phyloP scores from a whole-genome alignment of 2,113 vertebrate genomes.

The Paracanthobrama guichenoti region DNA sequence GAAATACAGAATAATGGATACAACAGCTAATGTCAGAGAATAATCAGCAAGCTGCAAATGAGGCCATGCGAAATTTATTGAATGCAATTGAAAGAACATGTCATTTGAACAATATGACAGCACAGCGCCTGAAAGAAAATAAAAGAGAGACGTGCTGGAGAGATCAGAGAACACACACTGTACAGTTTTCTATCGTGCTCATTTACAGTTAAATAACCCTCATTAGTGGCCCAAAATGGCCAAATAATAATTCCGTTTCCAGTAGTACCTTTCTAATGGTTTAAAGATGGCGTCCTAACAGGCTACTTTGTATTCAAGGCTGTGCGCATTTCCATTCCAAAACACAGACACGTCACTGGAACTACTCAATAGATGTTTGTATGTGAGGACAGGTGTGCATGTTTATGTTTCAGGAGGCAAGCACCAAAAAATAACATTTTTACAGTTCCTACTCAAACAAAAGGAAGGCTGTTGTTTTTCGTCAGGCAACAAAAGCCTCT shows the following conservation, averaged over 20 bases:
- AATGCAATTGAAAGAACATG: conserved; percentile 77
- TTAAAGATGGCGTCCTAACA: conserved; percentile 8
- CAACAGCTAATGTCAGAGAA: background rate
- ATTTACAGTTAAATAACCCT: conserved; percentile 73
- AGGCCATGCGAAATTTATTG: conserved; percentile 95
- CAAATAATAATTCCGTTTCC: conserved; percentile 72
- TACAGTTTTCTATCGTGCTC: conserved; percentile 74
- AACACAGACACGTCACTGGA: conserved; percentile 69
- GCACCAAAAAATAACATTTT: conserved; percentile 63
- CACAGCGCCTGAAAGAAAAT: conserved; percentile 75
- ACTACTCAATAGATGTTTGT: conserved; percentile 70
- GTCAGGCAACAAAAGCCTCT: conserved; percentile 67
- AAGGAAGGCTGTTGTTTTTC: conserved; percentile 69
- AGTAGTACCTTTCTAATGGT: conserved; percentile 58
- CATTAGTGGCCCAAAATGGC: conserved; percentile 80
- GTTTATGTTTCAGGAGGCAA: conserved; percentile 62
- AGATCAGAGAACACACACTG: conserved; percentile 77
- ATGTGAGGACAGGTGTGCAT: conserved; percentile 71
- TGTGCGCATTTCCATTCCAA: conserved; percentile 60
- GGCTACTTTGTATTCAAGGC: conserved; percentile 22
- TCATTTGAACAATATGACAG: conserved; percentile 82
- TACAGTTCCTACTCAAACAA: conserved; percentile 69
- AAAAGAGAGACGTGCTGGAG: conserved; percentile 66
- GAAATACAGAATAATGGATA: no score
- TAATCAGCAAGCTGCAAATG: conserved; percentile 53